These are phyloP conservation scores for Torymus texanus DNA, from an alignment of 2,888 invertebrate genomes.

Conservation along the genomic window DNA sequence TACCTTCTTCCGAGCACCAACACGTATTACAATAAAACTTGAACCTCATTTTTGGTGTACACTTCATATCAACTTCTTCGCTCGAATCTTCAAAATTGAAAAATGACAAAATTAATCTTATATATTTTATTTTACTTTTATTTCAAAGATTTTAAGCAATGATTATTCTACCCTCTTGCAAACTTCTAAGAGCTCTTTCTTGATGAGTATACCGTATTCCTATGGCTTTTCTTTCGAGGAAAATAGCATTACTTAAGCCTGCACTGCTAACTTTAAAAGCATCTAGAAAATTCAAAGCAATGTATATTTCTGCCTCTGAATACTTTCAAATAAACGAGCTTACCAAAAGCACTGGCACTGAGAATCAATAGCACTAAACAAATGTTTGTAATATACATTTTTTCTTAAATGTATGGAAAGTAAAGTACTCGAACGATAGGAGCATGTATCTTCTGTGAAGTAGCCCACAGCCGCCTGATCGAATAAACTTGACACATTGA, in stretches of 20 bases:
- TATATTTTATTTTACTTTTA: neutral
- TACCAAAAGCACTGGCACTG: conserved; percentile 22
- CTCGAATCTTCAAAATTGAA: conserved; percentile 21
- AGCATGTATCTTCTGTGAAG: conserved; percentile 1
- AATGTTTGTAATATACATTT: conserved; percentile 10
- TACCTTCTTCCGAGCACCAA: conserved; percentile 74
- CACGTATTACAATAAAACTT: conserved; percentile 78
- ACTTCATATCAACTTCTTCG: conserved; percentile 33
- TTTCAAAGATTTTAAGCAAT: neutral
- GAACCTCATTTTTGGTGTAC: conserved; percentile 56
- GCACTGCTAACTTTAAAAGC: neutral
- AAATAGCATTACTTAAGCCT: too few relatives aligned
- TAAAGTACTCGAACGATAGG: neutral
- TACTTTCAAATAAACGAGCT: neutral
- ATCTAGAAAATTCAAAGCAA: neutral
- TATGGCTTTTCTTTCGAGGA: too few relatives aligned
- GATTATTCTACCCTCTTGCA: neutral
- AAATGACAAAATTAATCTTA: neutral
- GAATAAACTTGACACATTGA: conserved; percentile 55
- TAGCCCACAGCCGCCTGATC: conserved; percentile 24
- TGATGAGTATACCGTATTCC: too few relatives aligned
- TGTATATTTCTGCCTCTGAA: neutral
- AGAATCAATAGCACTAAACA: conserved; percentile 8
- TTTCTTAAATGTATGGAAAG: neutral
- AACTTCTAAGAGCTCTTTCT: too few relatives aligned